phyloP scores from a whole-genome alignment of 2,113 vertebrate genomes.

The Todiramphus chloris region DNA sequence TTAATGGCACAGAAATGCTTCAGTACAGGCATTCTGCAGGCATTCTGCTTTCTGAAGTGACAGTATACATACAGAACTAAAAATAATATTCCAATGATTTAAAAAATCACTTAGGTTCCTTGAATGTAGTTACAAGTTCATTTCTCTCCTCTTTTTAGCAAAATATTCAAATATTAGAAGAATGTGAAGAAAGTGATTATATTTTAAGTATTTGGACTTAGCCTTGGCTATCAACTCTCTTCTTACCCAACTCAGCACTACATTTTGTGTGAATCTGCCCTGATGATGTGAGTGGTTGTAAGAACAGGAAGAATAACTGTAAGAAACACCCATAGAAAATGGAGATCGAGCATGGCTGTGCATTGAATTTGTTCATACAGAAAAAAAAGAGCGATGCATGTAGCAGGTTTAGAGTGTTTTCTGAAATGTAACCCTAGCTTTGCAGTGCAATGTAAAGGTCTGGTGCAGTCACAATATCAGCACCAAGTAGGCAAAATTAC shows the following conservation, averaged over 20 bases:
- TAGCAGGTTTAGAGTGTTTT: background rate
- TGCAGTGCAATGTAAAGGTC: background rate
- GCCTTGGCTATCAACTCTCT: background rate
- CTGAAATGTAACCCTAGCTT: background rate
- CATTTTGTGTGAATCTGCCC: background rate
- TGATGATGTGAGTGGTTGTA: background rate
- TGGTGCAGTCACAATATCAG: background rate
- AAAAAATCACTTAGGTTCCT: background rate
- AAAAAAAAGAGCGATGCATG: background rate
- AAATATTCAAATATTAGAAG: background rate
- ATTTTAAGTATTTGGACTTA: background rate
- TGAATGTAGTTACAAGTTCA: background rate
- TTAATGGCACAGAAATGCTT: background rate
- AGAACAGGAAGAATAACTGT: background rate
- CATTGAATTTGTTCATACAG: background rate
- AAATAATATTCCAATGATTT: background rate
- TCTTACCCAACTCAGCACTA: too few relatives aligned
- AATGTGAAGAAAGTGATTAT: background rate
- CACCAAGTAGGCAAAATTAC: background rate
- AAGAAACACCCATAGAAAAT: background rate
- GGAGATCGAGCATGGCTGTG: rapidly evolving
- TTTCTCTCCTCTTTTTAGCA: background rate
- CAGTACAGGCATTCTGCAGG: too few relatives aligned
- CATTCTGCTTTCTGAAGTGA: background rate
- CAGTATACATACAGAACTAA: background rate